Evolutionary conservation across 2,888 invertebrate genomes (phyloP), one percentile per base, ranked within the genome.

Genomic region (Lobophora halterata): DNA sequence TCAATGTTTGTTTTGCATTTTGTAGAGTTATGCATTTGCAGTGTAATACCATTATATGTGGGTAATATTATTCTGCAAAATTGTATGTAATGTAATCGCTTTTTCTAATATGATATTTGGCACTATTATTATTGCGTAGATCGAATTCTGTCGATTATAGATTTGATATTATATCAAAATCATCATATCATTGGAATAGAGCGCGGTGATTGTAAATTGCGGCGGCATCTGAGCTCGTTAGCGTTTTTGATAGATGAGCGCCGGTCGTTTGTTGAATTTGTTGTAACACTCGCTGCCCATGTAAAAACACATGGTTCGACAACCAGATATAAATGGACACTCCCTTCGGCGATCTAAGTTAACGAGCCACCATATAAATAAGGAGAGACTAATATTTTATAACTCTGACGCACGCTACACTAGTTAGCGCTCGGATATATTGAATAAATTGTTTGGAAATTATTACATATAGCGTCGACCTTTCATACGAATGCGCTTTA

Each of bases 181-280:
- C 73, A 73, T 79, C 69, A 66, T 75, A 75, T 82, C 81, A 82
- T 80, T 79, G 76, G 77, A 68, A 59, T 61, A 52, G 52, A 49
- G 52, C 63, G 64, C 62, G 63, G 73, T 71, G 78, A 81, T 80
- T 82, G 79, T 82, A 78, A 81, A 81, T 74, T 65, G 75, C 71
- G 74, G 71, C 75, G 70, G 80, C 77, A 79, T 83, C 79, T 63
- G 61, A 68, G 79, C 82, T 87, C 86, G 86, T 86, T 86, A 86
- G 79, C 67, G 77, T 80, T 80, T 83, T 83, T 86, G 87, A 87
- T 86, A 86, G 85, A 87, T 86, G 85, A 82, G 79, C 77, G 64
- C 71, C 73, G 79, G 73, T 79, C 74, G 79, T 81, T 81, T 79
- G 85, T 85, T 76, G 79, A 78, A 82, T 82, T 82, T 78, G 81